Percentiles rank a stretch among this genome's conserved stretches.
These are phyloP conservation scores for Microplitis demolitor DNA, from an alignment of 1,140 invertebrate genomes.

Conservation along the genomic window DNA sequence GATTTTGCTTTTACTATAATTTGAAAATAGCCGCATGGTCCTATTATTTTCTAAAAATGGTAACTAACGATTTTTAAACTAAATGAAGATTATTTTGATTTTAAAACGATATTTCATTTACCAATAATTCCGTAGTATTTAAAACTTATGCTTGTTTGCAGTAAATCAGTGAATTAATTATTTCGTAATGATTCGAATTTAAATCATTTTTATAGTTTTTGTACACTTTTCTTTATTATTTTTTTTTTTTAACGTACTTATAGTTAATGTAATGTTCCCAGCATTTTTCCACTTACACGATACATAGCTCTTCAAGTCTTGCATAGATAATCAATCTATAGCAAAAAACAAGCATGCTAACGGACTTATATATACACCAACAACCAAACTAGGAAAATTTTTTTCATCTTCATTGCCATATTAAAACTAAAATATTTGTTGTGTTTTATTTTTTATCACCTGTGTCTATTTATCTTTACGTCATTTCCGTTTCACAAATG, in stretches of 20 bases:
- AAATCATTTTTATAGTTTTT: too few species aligned
- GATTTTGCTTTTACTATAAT: too few species aligned
- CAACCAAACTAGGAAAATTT: not conserved
- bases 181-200: too few species aligned
- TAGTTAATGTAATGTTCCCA: conserved; percentile 7
- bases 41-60: too few species aligned
- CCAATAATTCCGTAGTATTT: too few species aligned
- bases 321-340: conserved; percentile 19
- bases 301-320: not conserved
- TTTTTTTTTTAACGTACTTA: not conserved
- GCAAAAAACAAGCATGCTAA: conserved; percentile 6
- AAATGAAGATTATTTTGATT: too few species aligned
- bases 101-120: too few species aligned
- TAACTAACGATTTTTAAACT: too few species aligned
- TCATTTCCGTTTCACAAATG: conserved; percentile 43
- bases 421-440: not conserved
- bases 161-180: too few species aligned
- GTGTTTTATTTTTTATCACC: conserved; percentile 21
- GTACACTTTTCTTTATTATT: not conserved
- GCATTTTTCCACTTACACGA: not conserved
- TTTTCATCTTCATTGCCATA: conserved; percentile 8
- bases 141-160: too few species aligned
- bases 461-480: conserved; percentile 22
- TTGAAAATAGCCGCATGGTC: too few species aligned
- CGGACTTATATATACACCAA: not conserved